Conservation (phyloP, 2,113 vertebrate species). For the Gasterosteus nipponicus region DNA sequence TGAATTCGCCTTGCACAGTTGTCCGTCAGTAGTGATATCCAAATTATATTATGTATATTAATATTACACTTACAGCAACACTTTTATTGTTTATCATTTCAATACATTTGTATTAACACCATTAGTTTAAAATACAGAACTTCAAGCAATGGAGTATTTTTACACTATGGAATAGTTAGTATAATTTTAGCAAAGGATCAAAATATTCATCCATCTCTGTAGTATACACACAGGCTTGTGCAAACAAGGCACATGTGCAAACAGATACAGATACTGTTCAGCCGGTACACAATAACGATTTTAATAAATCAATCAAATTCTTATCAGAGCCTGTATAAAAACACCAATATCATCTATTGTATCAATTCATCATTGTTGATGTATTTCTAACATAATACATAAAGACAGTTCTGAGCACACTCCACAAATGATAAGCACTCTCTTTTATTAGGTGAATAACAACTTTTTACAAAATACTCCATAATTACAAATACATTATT, state of each 20-base stretch:
- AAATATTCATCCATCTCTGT: not conserved
- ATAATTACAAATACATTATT: slow-evolving; percentile 37
- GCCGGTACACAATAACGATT: not conserved
- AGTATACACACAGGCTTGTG: not conserved
- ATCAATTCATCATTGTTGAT: not conserved
- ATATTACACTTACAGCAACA: not conserved
- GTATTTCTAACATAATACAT: not conserved
- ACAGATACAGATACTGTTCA: not conserved
- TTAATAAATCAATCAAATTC: not conserved
- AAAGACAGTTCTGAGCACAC: not conserved
- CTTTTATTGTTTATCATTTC: not conserved
- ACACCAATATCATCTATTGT: not conserved
- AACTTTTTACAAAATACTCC: slow-evolving; percentile 34
- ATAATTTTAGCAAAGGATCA: not conserved
- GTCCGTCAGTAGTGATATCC: too few relatives aligned
- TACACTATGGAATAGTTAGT: not conserved
- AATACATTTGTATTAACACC: not conserved
- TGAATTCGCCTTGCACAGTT: too few relatives aligned
- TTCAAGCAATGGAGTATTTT: not conserved
- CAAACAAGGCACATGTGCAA: not conserved
- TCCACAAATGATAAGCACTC: slow-evolving; percentile 19
- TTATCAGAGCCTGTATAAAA: not conserved
- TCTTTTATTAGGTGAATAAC: slow-evolving; percentile 60
- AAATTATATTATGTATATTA: too few relatives aligned
- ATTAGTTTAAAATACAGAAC: not conserved